phyloP scores from a whole-genome alignment of 2,888 invertebrate genomes.

The Drosophila infuscata region DNA sequence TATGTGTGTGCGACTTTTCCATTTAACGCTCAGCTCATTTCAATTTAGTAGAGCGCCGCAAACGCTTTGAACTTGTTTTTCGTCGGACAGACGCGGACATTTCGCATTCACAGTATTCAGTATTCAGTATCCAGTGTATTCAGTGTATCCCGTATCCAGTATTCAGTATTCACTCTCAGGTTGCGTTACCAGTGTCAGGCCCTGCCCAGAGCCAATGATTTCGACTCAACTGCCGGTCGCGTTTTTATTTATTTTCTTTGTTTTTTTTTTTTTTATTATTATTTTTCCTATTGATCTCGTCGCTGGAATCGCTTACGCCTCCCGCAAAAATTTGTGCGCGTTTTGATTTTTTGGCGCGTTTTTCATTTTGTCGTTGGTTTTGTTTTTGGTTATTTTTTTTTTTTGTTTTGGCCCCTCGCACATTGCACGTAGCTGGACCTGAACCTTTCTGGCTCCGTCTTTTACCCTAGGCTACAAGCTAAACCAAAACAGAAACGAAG shows the following conservation, averaged over 20 bases:
- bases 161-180: slow-evolving; percentile 6
- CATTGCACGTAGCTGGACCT: slow-evolving; percentile 58
- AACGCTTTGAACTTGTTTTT: slow-evolving; percentile 82
- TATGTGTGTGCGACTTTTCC: slow-evolving; percentile 67
- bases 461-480: slow-evolving; percentile 54
- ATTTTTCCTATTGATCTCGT: slow-evolving; percentile 63
- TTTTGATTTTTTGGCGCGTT: slow-evolving; percentile 77
- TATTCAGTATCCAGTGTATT: slow-evolving; percentile 11
- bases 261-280: neutral
- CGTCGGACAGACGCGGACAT: slow-evolving; percentile 53
- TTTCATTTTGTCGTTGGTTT: slow-evolving; percentile 56
- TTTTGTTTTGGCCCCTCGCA: slow-evolving; percentile 43
- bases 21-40: slow-evolving; percentile 73
- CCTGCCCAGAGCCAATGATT: slow-evolving; percentile 50
- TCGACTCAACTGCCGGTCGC: slow-evolving; percentile 29
- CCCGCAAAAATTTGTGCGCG: slow-evolving; percentile 66
- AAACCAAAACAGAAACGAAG: slow-evolving; percentile 24
- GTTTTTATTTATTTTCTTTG: slow-evolving; percentile 30
- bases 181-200: slow-evolving; percentile 38
- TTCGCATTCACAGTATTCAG: slow-evolving; percentile 24
- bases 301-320: slow-evolving; percentile 54
- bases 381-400: slow-evolving; percentile 37
- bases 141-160: slow-evolving; percentile 11
- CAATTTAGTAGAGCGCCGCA: slow-evolving; percentile 82
- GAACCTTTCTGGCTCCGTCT: slow-evolving; percentile 59